Evolutionary conservation across 2,797 vertebrate species (phyloP), one percentile per base, ranked within the genome.

Genomic region (Staurois parvus): DNA sequence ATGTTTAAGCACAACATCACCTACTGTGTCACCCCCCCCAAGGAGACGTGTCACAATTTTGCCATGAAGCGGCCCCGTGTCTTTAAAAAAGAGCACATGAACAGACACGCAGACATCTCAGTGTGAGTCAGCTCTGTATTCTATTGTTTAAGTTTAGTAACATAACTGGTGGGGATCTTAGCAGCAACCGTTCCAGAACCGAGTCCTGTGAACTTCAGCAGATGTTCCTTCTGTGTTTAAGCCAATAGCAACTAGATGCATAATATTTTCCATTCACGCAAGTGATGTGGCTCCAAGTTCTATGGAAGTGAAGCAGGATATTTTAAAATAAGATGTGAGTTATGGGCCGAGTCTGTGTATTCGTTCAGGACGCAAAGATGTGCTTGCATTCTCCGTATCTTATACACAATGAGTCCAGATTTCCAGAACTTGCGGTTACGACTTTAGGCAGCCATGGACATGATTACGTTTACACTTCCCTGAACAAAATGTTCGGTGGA

Each of bases 241-340:
- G 85, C 85, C 85, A 87, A 87, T 83, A 86, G 79, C 52, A 83
- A 83, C 75, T 37, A 73, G 34, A 68, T 79, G 81, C 70, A 79
- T 87, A 56, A 87, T 83, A 83, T 87, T 87, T 87, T 87, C 85
- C 85, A 87, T 87, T 83, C 80, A 73, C 85, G 85, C 85, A 74
- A 79, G 74, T 67, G 74, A 74, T 79, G 76, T 52, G 52, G 29
- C 69, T 76, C 85, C 75, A 83, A 83, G 75, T 83, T 86, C 79
- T 83, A 76, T 81, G 78, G 30, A 85, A 80, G 84, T 30, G 56
- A 77, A 78, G 72, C 78, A 81, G 72, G 62, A 81, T 70, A 82
- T 83, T 78, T 72, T 72, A 78, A 69, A 83, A 67, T 78, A 78
- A 83, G 40, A 76, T 72, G 79, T 78, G 73, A 81, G 30, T 77